A percentile compares a stretch with the other conserved stretches of the same genome.
Conservation (phyloP, 1,140 invertebrate species). For the Hestina assimilis region DNA sequence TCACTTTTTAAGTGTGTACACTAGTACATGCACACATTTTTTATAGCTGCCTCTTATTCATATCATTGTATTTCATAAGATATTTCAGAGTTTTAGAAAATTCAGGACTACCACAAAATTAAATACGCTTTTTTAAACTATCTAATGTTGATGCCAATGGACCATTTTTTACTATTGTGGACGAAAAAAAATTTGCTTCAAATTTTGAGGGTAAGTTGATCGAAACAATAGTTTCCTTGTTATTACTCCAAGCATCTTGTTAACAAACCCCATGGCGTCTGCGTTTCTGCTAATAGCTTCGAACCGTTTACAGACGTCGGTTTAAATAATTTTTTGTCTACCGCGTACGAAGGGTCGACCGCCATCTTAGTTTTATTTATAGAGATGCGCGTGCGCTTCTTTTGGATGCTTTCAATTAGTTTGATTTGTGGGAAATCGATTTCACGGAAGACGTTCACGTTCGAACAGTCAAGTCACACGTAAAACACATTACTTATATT, state of each 20-base stretch:
- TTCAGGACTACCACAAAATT: no score
- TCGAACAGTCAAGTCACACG: conserved; percentile 4
- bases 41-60: no score
- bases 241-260: conserved; percentile 18
- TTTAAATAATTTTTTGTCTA: conserved; percentile 46
- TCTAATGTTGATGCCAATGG: no score
- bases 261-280: conserved; percentile 20
- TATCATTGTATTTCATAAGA: no score
- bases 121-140: no score
- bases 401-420: conserved; percentile 65
- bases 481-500: conserved; percentile 17
- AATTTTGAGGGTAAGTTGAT: background rate
- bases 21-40: no score
- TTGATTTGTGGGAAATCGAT: conserved; percentile 71
- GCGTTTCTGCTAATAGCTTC: conserved; percentile 38
- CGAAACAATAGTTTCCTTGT: conserved; percentile 5
- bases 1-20: no score
- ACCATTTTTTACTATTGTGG: no score
- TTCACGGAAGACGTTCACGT: conserved; percentile 43
- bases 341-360: conserved; percentile 39
- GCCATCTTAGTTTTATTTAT: conserved; percentile 62
- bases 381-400: conserved; percentile 48
- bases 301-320: conserved; percentile 30
- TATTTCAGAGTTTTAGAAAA: no score
- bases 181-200: background rate